Percentiles rank a stretch among this genome's conserved stretches.
These are phyloP conservation scores for Actias luna DNA, from an alignment of 2,888 invertebrate species.

Conservation along the genomic window DNA sequence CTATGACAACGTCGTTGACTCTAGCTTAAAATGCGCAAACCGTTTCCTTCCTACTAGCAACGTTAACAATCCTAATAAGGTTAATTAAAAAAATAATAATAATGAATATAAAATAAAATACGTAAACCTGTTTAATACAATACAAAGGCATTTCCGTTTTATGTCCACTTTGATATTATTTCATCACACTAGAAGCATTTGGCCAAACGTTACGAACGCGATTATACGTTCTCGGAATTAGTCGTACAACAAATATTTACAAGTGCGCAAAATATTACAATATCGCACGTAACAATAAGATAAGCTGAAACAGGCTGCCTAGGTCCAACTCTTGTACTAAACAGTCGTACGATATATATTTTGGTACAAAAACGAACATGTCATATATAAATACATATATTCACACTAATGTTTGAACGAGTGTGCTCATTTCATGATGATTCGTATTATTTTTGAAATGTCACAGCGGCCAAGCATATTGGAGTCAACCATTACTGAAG, in stretches of 20 bases:
- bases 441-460: too few relatives aligned
- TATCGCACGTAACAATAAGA: neutral
- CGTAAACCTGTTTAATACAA: neutral
- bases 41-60: too few relatives aligned
- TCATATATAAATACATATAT: too few relatives aligned
- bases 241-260: conserved; percentile 9
- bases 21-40: too few relatives aligned
- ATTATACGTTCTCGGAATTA: conserved; percentile 14
- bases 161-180: conserved; percentile 13
- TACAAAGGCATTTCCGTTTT: conserved; percentile 16
- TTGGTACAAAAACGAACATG: too few relatives aligned
- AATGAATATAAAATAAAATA: neutral
- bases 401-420: too few relatives aligned
- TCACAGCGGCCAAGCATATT: too few relatives aligned
- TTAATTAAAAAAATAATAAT: neutral
- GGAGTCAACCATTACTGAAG: too few relatives aligned
- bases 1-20: too few relatives aligned
- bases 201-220: neutral
- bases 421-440: too few relatives aligned
- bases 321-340: too few relatives aligned
- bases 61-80: too few relatives aligned
- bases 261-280: conserved; percentile 2
- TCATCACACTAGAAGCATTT: conserved; percentile 12
- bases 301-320: neutral
- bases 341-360: neutral